These are phyloP conservation scores for Nestor notabilis DNA, from an alignment of 2,113 vertebrate species.

Conservation along the genomic window DNA sequence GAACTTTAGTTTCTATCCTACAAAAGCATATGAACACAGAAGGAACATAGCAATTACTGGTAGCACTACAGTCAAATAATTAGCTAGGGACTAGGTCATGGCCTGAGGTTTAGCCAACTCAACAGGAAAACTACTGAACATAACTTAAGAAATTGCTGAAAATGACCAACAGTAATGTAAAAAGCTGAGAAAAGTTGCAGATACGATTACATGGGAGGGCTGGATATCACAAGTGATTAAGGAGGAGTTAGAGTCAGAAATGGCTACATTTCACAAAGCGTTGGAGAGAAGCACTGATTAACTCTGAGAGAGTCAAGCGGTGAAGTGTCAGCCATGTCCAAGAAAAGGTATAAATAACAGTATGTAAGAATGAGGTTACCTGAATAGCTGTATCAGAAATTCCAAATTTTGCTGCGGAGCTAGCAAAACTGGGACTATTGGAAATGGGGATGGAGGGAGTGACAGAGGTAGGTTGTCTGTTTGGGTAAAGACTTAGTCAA, in stretches of 20 bases:
- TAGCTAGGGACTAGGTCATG: rapidly evolving
- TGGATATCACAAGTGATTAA: not conserved
- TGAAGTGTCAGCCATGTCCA: not conserved
- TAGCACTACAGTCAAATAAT: not conserved
- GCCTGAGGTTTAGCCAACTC: not conserved
- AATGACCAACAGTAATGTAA: rapidly evolving
- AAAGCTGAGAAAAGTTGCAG: not conserved
- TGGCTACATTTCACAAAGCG: rapidly evolving
- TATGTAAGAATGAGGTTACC: not conserved
- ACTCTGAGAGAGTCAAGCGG: not conserved
- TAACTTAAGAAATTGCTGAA: not conserved
- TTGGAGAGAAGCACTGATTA: not conserved
- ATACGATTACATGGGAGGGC: not conserved
- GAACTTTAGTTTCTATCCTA: not conserved
- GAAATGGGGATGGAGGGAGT: not conserved
- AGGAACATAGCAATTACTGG: not conserved
- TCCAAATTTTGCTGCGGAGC: not conserved
- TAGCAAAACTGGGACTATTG: not conserved
- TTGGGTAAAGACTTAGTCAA: not conserved
- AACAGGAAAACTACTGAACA: not conserved
- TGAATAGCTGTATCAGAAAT: not conserved
- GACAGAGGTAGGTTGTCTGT: not conserved
- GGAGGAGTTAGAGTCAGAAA: not conserved
- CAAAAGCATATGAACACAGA: rapidly evolving
- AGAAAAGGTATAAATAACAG: not conserved